Evolutionary conservation across 2,797 vertebrate species (phyloP).

Genomic region (Lithobates pipiens): DNA sequence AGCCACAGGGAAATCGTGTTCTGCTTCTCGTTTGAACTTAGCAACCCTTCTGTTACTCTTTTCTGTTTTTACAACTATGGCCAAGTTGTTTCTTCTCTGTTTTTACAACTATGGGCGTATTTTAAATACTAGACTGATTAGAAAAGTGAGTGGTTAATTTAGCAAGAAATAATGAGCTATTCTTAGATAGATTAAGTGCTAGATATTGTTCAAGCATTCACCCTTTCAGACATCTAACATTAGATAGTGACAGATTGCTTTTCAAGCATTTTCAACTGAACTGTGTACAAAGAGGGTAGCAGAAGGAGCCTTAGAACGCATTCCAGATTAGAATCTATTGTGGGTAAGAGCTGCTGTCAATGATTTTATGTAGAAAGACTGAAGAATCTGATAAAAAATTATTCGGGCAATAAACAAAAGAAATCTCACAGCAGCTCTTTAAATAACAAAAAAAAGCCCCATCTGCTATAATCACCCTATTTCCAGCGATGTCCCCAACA

Average conservation of each 20-base stretch:
- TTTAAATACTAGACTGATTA: conserved; percentile 29
- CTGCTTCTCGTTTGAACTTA: conserved; percentile 14
- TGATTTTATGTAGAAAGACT: too few species aligned
- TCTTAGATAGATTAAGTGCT: conserved; percentile 30
- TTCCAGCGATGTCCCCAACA: too few species aligned
- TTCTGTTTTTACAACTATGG: conserved; percentile 49
- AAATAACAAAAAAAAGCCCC: too few species aligned
- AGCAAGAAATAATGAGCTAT: conserved; percentile 30
- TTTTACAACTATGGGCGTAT: conserved; percentile 36
- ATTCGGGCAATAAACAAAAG: too few species aligned
- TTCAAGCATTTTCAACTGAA: neutral
- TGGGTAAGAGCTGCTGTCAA: neutral
- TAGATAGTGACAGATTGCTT: neutral
- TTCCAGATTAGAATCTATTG: neutral
- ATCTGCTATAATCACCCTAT: too few species aligned
- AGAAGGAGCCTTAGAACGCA: neutral
- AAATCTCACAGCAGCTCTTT: too few species aligned
- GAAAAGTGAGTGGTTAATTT: conserved; percentile 6
- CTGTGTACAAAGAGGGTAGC: neutral
- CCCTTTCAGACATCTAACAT: neutral
- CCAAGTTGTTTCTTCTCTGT: conserved; percentile 8
- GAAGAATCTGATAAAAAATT: too few species aligned
- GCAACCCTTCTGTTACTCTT: conserved; percentile 46
- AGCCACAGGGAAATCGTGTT: neutral
- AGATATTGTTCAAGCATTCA: neutral